These are phyloP conservation scores for Cryptoprocta ferox DNA, from an alignment of 2,797 vertebrate genomes.

Conservation along the genomic window DNA sequence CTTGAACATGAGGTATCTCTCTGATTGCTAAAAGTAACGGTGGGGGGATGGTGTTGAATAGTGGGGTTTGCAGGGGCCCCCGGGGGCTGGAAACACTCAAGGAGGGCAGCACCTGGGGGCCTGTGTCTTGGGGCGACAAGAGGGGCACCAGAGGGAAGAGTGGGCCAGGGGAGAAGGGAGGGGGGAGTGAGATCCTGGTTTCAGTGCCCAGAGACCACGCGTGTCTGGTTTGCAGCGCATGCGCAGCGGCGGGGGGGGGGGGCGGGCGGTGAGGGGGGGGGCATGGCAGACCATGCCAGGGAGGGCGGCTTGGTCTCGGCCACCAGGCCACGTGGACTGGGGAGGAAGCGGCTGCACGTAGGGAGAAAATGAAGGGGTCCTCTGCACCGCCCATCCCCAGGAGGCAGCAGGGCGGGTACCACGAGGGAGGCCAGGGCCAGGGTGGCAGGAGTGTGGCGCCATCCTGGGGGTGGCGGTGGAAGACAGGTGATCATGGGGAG, in stretches of 20 bases:
- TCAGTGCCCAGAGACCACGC: neutral
- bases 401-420: neutral
- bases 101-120: neutral
- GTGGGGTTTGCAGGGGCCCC: neutral
- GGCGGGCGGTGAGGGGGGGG: neutral
- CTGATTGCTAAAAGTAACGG: neutral
- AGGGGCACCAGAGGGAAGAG: neutral
- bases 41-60: neutral
- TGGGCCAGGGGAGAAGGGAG: neutral
- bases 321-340: fast-evolving
- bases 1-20: neutral
- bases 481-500: no score
- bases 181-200: neutral
- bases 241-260: neutral
- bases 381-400: neutral
- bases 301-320: fast-evolving
- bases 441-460: neutral
- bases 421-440: no score
- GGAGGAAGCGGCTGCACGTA: neutral
- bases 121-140: neutral
- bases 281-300: no score
- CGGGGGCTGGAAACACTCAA: neutral
- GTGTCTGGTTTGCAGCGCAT: neutral
- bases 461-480: fast-evolving
- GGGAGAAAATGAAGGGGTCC: neutral